These are phyloP conservation scores for Diabrotica balteata DNA, from an alignment of 2,888 invertebrate species.

Conservation along the genomic window DNA sequence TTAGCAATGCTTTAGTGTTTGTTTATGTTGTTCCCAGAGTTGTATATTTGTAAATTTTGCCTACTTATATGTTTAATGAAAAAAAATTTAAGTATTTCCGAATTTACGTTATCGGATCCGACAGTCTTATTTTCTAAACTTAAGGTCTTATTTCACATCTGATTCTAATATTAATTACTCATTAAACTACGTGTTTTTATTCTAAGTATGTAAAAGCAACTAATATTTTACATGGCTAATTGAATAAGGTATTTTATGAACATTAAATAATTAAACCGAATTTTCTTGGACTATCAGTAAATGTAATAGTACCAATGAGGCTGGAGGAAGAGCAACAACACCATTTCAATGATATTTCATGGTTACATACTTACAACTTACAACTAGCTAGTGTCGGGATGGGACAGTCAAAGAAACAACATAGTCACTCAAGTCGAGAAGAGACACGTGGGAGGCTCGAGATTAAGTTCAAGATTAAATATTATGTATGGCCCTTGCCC, in stretches of 20 bases:
- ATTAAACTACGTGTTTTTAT: too few species aligned
- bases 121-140: too few species aligned
- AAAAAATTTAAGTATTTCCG: too few species aligned
- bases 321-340: conserved; percentile 26
- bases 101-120: too few species aligned
- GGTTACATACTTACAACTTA: conserved; percentile 9
- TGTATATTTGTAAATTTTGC: too few species aligned
- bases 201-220: too few species aligned
- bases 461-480: conserved; percentile 46
- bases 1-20: too few species aligned
- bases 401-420: conserved; percentile 41
- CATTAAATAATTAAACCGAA: not conserved
- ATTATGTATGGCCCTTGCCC: conserved; percentile 40
- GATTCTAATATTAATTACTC: too few species aligned
- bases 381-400: conserved; percentile 13
- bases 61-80: too few species aligned
- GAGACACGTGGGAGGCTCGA: conserved; percentile 44
- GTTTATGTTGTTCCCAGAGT: too few species aligned
- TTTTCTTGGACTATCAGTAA: conserved; percentile 20
- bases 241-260: not conserved
- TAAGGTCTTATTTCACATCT: too few species aligned
- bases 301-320: conserved; percentile 6
- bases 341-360: conserved; percentile 25
- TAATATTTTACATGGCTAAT: not conserved
- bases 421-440: conserved; percentile 27